These are phyloP conservation scores for Anguilla obscura DNA, from an alignment of 2,797 vertebrate genomes.

Conservation along the genomic window DNA sequence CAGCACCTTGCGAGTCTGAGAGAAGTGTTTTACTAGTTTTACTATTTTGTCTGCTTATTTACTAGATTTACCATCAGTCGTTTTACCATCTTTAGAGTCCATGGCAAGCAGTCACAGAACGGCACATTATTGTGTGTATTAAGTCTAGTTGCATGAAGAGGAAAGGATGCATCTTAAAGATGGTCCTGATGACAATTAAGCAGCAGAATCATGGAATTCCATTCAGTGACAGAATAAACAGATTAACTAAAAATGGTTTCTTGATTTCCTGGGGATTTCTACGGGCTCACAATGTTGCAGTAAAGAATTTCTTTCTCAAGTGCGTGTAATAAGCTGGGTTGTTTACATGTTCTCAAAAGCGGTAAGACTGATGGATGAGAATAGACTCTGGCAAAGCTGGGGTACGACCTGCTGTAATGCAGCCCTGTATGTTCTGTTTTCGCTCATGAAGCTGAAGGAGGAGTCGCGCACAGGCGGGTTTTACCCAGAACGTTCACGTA, in stretches of 20 bases:
- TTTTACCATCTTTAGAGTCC: too few relatives aligned
- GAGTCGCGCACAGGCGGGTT: neutral
- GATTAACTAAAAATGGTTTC: neutral
- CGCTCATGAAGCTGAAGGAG: too few relatives aligned
- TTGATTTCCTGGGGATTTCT: neutral
- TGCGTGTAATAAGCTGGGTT: neutral
- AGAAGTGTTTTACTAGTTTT: neutral
- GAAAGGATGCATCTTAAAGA: neutral
- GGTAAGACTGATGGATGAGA: too few relatives aligned
- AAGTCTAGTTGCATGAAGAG: neutral
- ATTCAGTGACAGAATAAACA: neutral
- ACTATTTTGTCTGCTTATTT: neutral
- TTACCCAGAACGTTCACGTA: constrained; percentile 75
- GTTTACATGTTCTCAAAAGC: neutral
- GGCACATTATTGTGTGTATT: neutral
- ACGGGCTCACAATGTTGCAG: neutral
- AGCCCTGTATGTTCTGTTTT: neutral
- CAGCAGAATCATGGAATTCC: neutral
- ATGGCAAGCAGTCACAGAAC: too few relatives aligned
- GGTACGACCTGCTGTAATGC: neutral
- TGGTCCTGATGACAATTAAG: neutral
- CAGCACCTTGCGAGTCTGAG: neutral
- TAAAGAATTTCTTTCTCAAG: neutral
- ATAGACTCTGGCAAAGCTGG: too few relatives aligned
- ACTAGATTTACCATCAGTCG: neutral